Evolutionary conservation across 2,113 vertebrate genomes (phyloP).

Genomic region (Lepus timidus): DNA sequence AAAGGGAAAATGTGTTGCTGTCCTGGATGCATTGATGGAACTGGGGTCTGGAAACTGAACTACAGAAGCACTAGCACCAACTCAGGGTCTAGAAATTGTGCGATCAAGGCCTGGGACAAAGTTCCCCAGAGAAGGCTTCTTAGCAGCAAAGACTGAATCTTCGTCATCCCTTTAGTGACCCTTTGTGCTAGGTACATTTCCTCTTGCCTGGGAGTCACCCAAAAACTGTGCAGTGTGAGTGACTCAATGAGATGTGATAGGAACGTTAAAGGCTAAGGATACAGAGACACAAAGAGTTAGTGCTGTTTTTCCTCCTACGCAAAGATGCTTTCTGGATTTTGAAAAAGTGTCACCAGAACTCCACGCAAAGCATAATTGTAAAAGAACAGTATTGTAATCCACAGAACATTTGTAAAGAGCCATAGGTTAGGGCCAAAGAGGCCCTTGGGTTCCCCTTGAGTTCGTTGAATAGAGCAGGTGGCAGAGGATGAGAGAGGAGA

Average conservation of each 20-base stretch:
- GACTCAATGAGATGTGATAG: no score
- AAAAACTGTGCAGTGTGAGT: neutral
- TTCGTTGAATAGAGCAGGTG: neutral
- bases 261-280: neutral
- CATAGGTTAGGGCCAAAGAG: neutral
- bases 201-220: neutral
- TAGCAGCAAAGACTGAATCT: neutral
- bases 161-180: neutral
- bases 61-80: neutral
- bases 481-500: neutral
- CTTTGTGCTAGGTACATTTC: no score
- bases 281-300: neutral
- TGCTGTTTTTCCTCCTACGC: neutral
- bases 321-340: slow-evolving; percentile 37
- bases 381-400: neutral
- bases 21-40: neutral
- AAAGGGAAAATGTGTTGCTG: neutral
- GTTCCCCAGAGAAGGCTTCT: neutral
- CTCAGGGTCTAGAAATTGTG: neutral
- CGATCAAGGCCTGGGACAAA: neutral
- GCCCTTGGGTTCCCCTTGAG: neutral
- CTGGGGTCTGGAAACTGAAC: neutral
- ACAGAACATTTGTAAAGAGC: neutral
- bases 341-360: neutral
- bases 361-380: neutral